Conservation (phyloP, 2,113 vertebrate genomes). For the Pycnonotus jocosus region DNA sequence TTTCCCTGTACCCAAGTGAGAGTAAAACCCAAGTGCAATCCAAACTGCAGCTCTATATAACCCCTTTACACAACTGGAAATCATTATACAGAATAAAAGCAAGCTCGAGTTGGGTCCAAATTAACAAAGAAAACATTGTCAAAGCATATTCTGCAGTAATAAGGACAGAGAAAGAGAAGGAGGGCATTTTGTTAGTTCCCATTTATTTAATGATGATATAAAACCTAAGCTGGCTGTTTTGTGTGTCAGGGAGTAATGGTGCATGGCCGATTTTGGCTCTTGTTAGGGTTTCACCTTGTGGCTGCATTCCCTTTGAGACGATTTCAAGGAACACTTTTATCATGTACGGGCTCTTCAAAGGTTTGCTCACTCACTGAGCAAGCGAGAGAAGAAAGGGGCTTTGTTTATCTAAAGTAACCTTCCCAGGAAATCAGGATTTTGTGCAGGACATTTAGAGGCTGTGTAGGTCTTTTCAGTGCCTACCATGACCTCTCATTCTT, state of each 20-base stretch:
- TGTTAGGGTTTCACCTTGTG: constrained; percentile 34
- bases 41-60: not conserved
- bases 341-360: not conserved
- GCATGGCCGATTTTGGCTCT: constrained; percentile 14
- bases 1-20: not conserved
- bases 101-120: not conserved
- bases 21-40: not conserved
- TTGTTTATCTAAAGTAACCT: not conserved
- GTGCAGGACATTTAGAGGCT: not conserved
- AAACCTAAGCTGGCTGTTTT: not conserved
- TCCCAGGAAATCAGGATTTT: not conserved
- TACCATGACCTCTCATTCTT: not conserved
- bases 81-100: not conserved
- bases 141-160: constrained; percentile 1
- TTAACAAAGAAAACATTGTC: not conserved
- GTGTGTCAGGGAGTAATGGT: not conserved
- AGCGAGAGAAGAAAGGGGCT: not conserved
- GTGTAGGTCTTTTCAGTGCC: not conserved
- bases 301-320: not conserved
- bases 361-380: not conserved
- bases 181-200: not conserved
- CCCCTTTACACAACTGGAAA: not conserved
- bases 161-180: not conserved
- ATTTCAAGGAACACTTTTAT: constrained; percentile 15
- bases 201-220: constrained; percentile 40